Conservation (phyloP, 2,888 invertebrate species). For the Dynastes grantii region DNA sequence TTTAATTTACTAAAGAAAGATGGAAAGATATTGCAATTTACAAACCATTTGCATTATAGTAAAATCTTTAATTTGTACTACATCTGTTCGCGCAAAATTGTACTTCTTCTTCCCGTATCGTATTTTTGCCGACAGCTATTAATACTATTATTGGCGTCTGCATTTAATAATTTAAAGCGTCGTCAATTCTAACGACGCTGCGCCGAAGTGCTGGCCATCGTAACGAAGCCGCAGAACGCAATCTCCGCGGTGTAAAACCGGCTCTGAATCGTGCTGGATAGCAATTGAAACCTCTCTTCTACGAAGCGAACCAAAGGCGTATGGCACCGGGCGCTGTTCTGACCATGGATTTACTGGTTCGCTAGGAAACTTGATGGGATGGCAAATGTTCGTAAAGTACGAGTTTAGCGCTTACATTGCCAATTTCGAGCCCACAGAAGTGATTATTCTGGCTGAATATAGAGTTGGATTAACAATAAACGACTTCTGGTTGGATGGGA, state of each 20-base stretch:
- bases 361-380: slow-evolving; percentile 1
- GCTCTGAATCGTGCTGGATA: not conserved
- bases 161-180: slow-evolving; percentile 26
- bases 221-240: slow-evolving; percentile 16
- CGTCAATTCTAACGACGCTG: slow-evolving; percentile 2
- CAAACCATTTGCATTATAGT: too few species aligned
- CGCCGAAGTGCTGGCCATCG: not conserved
- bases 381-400: slow-evolving; percentile 14
- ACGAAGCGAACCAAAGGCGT: not conserved
- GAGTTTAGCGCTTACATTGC: slow-evolving; percentile 8
- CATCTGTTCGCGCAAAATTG: not conserved
- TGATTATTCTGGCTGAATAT: slow-evolving; percentile 17
- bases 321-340: not conserved
- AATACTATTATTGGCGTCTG: not conserved
- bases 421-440: slow-evolving; percentile 19
- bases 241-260: slow-evolving; percentile 7
- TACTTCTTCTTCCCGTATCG: not conserved
- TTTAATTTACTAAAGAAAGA: too few species aligned
- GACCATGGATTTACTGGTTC: not conserved
- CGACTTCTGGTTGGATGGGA: slow-evolving; percentile 3
- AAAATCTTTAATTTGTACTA: too few species aligned
- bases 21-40: too few species aligned
- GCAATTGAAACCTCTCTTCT: not conserved
- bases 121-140: not conserved
- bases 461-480: not conserved